phyloP scores from a whole-genome alignment of 30 jellyfish, hydroid and myxozoan genomes.

The Cassiopea andromeda region DNA sequence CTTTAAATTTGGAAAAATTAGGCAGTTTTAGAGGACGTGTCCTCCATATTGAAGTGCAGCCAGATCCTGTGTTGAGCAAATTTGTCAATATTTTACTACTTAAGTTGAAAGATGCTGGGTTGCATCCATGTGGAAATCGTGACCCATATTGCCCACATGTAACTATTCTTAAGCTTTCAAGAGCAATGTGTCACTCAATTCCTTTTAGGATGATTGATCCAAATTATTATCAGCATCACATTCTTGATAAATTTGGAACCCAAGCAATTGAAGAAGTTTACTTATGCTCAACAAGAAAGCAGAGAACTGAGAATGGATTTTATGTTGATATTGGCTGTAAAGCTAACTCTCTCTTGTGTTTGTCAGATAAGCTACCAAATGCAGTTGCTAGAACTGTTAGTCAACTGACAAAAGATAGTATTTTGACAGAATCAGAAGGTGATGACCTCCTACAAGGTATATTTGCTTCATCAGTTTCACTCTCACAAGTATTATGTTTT shows the following conservation, averaged over 20 bases:
- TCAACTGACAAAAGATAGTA: conserved; percentile 39
- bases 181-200: conserved; percentile 77
- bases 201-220: conserved; percentile 57
- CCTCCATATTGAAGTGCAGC: conserved; percentile 73
- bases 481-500: too few species aligned
- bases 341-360: conserved; percentile 51
- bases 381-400: conserved; percentile 52
- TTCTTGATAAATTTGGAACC: conserved; percentile 72
- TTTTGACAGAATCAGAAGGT: conserved; percentile 69
- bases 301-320: conserved; percentile 84
- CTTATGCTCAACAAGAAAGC: conserved; percentile 89
- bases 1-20: conserved; percentile 42
- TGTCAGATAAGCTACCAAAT: conserved; percentile 69
- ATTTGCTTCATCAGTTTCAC: background rate
- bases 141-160: conserved; percentile 88
- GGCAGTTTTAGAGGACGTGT: conserved; percentile 89
- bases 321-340: conserved; percentile 68
- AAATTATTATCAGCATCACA: conserved; percentile 42
- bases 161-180: conserved; percentile 81
- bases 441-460: conserved; percentile 61
- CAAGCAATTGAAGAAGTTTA: conserved; percentile 61
- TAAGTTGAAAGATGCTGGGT: conserved; percentile 88
- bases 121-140: conserved; percentile 78
- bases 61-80: conserved; percentile 57
- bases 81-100: conserved; percentile 68